Conservation (phyloP, 92 coral and sea anemone genomes). For the Phenganax stokvisi region DNA sequence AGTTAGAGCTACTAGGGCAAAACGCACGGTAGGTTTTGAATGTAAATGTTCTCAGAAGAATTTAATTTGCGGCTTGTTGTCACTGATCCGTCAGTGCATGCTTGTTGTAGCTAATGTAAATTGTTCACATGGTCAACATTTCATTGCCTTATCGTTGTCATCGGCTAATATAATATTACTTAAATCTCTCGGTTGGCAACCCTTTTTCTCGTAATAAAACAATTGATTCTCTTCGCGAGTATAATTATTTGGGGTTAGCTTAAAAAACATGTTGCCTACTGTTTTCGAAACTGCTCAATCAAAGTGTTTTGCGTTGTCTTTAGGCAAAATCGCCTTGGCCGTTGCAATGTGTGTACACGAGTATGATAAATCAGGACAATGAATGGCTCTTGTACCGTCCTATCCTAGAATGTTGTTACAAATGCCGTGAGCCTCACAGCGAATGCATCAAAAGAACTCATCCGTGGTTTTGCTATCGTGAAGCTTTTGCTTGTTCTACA, state of each 20-base stretch:
- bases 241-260: background rate
- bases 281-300: background rate
- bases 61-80: background rate
- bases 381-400: conserved; percentile 26
- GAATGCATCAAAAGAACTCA: background rate
- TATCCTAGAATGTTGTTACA: conserved; percentile 19
- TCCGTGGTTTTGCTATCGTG: conserved; percentile 27
- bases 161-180: too few relatives aligned
- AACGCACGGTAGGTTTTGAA: background rate
- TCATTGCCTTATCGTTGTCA: too few relatives aligned
- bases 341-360: conserved; percentile 23
- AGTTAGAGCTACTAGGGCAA: background rate
- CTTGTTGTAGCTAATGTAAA: too few relatives aligned
- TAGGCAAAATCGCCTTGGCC: conserved; percentile 18
- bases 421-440: conserved; percentile 10
- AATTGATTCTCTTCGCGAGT: too few relatives aligned
- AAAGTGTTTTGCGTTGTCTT: background rate
- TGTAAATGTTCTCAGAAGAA: background rate
- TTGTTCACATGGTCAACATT: too few relatives aligned
- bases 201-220: too few relatives aligned
- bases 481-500: conserved; percentile 19
- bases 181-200: too few relatives aligned
- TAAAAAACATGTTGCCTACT: background rate
- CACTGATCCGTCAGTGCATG: background rate
- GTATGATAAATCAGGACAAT: conserved; percentile 21